Evolutionary conservation across 1,140 invertebrate genomes (phyloP).

Genomic region (Octopus sinensis): DNA sequence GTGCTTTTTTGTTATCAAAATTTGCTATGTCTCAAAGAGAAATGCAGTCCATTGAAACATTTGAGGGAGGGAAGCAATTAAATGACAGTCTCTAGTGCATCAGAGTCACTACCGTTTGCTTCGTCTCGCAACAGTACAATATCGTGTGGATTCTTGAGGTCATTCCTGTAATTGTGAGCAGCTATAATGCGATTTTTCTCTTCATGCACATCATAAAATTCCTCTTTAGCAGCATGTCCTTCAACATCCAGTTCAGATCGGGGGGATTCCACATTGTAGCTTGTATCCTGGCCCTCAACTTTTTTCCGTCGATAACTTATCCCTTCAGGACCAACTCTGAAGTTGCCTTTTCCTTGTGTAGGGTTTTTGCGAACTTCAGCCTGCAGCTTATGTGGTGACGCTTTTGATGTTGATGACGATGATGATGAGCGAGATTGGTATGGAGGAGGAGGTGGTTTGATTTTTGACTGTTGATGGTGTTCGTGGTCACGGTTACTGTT

Average conservation of each 20-base stretch:
- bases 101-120: neutral
- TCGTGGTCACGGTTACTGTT: neutral
- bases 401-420: neutral
- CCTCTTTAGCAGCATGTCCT: neutral
- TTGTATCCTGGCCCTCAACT: neutral
- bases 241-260: conserved; percentile 3
- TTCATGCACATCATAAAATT: neutral
- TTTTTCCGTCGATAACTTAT: neutral
- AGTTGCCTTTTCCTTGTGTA: neutral
- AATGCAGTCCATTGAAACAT: too few species aligned
- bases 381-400: neutral
- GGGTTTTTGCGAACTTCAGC: neutral
- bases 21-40: too few species aligned
- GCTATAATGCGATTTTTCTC: neutral
- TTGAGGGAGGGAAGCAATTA: neutral
- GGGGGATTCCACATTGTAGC: neutral
- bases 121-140: neutral
- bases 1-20: too few species aligned
- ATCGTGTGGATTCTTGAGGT: neutral
- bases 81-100: neutral
- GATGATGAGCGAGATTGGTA: neutral
- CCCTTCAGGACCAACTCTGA: neutral
- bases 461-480: neutral
- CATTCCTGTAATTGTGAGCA: neutral
- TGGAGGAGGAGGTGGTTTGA: neutral